Evolutionary conservation across 2,797 vertebrate genomes (phyloP).

Genomic region (Intellagama lesueurii): DNA sequence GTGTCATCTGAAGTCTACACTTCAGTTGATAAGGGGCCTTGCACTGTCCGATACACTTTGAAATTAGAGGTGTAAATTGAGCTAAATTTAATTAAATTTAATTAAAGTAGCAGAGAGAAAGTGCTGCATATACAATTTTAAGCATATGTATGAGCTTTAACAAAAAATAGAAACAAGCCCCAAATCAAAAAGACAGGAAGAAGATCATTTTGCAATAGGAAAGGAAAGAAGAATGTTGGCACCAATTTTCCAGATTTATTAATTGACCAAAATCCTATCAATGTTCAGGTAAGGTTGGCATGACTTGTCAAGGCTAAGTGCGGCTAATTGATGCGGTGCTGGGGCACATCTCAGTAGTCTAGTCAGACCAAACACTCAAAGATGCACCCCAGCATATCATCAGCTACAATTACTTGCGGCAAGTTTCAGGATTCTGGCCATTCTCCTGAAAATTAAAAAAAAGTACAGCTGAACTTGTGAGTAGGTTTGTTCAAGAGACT

Average conservation of each 20-base stretch:
- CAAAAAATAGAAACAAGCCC: neutral
- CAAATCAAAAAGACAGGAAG: neutral
- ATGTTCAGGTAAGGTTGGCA: too few species aligned
- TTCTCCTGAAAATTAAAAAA: neutral
- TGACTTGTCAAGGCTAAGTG: too few species aligned
- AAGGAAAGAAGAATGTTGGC: neutral
- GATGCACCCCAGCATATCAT: too few species aligned
- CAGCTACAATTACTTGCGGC: neutral
- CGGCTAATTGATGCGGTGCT: too few species aligned
- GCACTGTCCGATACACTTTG: too few species aligned
- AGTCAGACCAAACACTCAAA: too few species aligned
- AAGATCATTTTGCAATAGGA: neutral
- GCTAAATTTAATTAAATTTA: neutral
- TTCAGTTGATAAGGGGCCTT: neutral
- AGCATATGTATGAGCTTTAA: neutral
- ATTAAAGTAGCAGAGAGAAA: neutral
- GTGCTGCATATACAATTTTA: neutral
- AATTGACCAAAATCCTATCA: too few species aligned
- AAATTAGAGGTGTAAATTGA: neutral
- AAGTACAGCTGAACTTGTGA: neutral
- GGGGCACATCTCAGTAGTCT: too few species aligned
- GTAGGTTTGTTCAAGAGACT: neutral
- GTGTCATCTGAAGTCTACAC: neutral
- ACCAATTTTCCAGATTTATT: too few species aligned
- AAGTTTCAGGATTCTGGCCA: neutral